Conservation (phyloP, 1,140 invertebrate genomes). For the Gryon sp. region DNA sequence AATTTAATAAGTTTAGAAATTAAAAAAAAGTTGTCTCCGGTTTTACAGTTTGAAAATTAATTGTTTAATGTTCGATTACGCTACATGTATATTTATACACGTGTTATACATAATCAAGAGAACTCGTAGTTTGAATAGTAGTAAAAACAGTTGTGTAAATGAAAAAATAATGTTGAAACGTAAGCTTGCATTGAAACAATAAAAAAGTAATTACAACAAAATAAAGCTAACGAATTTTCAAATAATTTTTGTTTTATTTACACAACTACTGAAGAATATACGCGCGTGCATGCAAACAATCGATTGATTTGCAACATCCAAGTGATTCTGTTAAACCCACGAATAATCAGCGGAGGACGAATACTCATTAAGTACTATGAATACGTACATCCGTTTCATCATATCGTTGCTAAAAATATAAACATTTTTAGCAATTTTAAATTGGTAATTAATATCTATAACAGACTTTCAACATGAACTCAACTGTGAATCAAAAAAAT, state of each 20-base stretch:
- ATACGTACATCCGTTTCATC: constrained; percentile 5
- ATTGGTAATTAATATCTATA: no score
- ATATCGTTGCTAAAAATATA: constrained; percentile 2
- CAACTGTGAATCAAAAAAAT: no score
- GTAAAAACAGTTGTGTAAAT: constrained; percentile 18
- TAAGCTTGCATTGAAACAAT: background rate
- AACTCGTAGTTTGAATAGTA: constrained; percentile 34
- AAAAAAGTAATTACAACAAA: background rate
- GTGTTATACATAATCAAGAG: constrained; percentile 38
- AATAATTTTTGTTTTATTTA: constrained; percentile 27
- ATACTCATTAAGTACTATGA: constrained; percentile 36
- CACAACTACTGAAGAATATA: constrained; percentile 16
- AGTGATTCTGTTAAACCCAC: constrained; percentile 25
- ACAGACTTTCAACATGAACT: no score
- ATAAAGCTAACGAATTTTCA: background rate
- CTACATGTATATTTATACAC: constrained; percentile 22
- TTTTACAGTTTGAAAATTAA: no score
- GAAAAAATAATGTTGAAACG: constrained; percentile 2
- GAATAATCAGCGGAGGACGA: constrained; percentile 9
- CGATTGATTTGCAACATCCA: constrained; percentile 36
- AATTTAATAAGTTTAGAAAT: no score
- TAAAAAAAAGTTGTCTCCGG: no score
- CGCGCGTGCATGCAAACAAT: constrained; percentile 36
- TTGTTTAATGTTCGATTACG: constrained; percentile 18
- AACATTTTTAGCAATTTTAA: no score